Base-by-base conservation (phyloP, 2,113 vertebrate genomes). In the Silurus glanis region DNA sequence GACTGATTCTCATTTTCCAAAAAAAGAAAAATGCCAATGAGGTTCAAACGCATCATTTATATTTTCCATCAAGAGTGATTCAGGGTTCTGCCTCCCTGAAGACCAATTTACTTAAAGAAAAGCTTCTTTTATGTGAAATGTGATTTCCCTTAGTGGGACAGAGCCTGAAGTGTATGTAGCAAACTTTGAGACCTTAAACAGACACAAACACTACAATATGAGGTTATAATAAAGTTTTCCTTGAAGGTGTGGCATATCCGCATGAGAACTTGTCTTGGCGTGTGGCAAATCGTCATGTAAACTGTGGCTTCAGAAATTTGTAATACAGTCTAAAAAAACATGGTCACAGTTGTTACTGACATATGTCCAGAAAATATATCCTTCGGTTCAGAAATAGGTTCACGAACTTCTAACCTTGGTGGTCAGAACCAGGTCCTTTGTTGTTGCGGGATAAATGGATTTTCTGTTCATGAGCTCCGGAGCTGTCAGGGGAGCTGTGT, bases 401-500 rank as follows among this genome's bases (percentile, higher is more conserved):
- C 84, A 71, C 6, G n/a, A 79, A 28, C 7, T 78, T 16, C 21
- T 56, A 69, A 10, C 9, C 10, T 61, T 17, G 14, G n/a, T 23
- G 0, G 56, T 86, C 67, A 89, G 53, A 19, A 51, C 6, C 9
- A 62, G 47, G 0, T 51, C 6, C 6, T 37, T 37, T 81, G 6
- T 56, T 66, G 45, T 25, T n/a, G 45, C 25, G 83, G 25, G 61
- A 56, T 14, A 62, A 7, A 28, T 58, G 16, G 37, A 3, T 10
- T 21, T 55, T 19, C 21, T 28, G 49, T 14, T 82, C 69, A 16
- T 69, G 58, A 19, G 71, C 23, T 51, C 53, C 78, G 7, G 95
- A 97, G 90, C 96, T 96, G 37, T 99, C 97, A 0, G 94, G 96
- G 4, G 94, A 96, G 9, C 96, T 95, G 89, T 92, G 96, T 82